Base-by-base conservation (phyloP, 2,113 vertebrate species). In the Odobenus rosmarus region DNA sequence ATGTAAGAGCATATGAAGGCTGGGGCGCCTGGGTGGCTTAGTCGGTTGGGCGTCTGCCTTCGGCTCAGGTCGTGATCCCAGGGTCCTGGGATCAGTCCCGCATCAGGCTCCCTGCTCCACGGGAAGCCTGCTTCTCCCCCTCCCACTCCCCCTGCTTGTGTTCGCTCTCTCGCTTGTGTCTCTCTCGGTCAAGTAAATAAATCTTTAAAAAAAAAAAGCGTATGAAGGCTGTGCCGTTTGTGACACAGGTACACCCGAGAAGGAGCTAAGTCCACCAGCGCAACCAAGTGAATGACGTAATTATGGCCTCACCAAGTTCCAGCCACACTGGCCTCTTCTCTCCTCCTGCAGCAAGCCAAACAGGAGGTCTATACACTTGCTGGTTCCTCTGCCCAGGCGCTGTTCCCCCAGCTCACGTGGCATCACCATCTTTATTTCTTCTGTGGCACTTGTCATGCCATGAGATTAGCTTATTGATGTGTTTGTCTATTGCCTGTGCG, bases 171-270 rank as follows among this genome's bases (percentile, higher is more conserved):
- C 46, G 1, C 7, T 46, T 46, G 46, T 46, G 7, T 46, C 46
- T 46, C 46, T 46, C 7, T 46, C 46, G 6, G 46, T 46, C 46
- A 46, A 46, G 46, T 46, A 46, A 46, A 46, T 46, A 46, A 46
- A 8, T 46, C 7, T 46, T 46, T 46, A 46, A 46, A 46, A 46
- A 46, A 46, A 46, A 46, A 46, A 9, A 46, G 46, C 46, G 46
- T 46, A 0, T 76, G 93, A 64, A 69, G 80, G 77, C 39, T 23
- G 82, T 84, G 39, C 26, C 15, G 10, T 12, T 84, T 77, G 14
- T 90, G 81, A 80, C 86, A 53, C 84, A 15, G n/a, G 3, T 80
- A 1, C n/a, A 98, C 98, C 95, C 1, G 36, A 93, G 93, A 96
- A 62, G 83, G 82, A 93, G 88, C 72, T 57, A 33, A 93, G 92